These are phyloP conservation scores for Pogona vitticeps DNA, from an alignment of 2,113 vertebrate species.

Conservation along the genomic window DNA sequence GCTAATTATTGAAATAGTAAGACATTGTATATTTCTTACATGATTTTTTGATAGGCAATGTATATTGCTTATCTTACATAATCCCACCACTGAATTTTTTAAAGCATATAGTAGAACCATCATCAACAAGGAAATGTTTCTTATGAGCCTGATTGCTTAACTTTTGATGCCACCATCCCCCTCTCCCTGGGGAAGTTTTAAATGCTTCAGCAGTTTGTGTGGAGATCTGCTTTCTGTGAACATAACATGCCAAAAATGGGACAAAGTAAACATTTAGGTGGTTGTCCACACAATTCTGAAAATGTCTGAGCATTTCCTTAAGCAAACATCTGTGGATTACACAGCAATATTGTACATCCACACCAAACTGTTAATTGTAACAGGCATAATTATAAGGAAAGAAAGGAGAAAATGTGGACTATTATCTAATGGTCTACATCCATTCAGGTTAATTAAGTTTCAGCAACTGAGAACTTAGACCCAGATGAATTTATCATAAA, in stretches of 20 bases:
- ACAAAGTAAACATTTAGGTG: slow-evolving; percentile 17
- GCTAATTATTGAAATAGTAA: slow-evolving; percentile 64
- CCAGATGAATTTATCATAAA: slow-evolving; percentile 32
- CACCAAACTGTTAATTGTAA: slow-evolving; percentile 13
- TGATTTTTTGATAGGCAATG: background rate
- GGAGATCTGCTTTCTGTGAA: slow-evolving; percentile 42
- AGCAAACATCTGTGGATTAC: background rate
- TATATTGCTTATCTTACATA: slow-evolving; percentile 30
- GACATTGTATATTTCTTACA: slow-evolving; percentile 38
- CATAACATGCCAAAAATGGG: background rate
- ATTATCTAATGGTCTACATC: background rate
- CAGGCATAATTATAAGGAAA: background rate
- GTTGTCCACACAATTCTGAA: slow-evolving; percentile 2
- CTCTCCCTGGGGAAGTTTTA: background rate
- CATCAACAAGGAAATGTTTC: slow-evolving; percentile 25
- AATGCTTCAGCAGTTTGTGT: slow-evolving; percentile 9
- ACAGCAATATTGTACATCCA: background rate
- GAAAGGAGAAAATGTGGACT: background rate
- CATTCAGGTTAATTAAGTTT: slow-evolving; percentile 11
- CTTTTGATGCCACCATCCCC: slow-evolving; percentile 38
- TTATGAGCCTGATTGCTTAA: slow-evolving; percentile 13
- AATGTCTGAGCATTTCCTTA: slow-evolving; percentile 29
- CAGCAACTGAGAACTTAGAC: background rate
- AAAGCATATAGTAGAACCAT: slow-evolving; percentile 32
- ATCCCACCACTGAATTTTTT: slow-evolving; percentile 34